Conservation (phyloP, 2,888 invertebrate genomes). For the Eupsilia transversa region DNA sequence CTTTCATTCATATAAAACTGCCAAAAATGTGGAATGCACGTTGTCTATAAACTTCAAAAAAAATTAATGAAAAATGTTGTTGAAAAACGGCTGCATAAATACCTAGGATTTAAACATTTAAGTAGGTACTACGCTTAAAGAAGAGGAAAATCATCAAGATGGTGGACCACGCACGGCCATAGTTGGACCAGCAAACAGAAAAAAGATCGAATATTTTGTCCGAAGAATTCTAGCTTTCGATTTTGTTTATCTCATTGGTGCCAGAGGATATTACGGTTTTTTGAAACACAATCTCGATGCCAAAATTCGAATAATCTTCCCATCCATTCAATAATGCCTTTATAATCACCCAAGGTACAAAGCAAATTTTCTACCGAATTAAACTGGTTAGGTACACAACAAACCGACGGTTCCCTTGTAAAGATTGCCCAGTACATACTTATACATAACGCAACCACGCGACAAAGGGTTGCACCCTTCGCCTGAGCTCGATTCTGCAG, state of each 20-base stretch:
- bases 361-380: slow-evolving; percentile 51
- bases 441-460: slow-evolving; percentile 54
- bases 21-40: slow-evolving; percentile 12
- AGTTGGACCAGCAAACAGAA: too few relatives aligned
- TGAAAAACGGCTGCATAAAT: background rate
- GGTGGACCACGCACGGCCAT: background rate
- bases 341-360: slow-evolving; percentile 18
- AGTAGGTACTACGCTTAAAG: too few relatives aligned
- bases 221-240: too few relatives aligned
- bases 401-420: slow-evolving; percentile 63
- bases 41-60: slow-evolving; percentile 22
- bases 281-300: background rate
- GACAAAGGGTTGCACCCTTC: slow-evolving; percentile 82
- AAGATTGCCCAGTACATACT: slow-evolving; percentile 61
- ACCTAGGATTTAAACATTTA: background rate
- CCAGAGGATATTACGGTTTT: background rate
- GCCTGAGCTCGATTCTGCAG: slow-evolving; percentile 83
- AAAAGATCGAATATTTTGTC: too few relatives aligned
- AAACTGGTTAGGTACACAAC: slow-evolving; percentile 60
- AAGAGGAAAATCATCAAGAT: too few relatives aligned
- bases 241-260: background rate
- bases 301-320: background rate
- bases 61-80: slow-evolving; percentile 33
- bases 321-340: slow-evolving; percentile 4
- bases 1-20: slow-evolving; percentile 14